Percentiles rank a stretch among this genome's conserved stretches.
Evolutionary conservation across 2,797 vertebrate genomes (phyloP).

Genomic region (Myotis pilosus): DNA sequence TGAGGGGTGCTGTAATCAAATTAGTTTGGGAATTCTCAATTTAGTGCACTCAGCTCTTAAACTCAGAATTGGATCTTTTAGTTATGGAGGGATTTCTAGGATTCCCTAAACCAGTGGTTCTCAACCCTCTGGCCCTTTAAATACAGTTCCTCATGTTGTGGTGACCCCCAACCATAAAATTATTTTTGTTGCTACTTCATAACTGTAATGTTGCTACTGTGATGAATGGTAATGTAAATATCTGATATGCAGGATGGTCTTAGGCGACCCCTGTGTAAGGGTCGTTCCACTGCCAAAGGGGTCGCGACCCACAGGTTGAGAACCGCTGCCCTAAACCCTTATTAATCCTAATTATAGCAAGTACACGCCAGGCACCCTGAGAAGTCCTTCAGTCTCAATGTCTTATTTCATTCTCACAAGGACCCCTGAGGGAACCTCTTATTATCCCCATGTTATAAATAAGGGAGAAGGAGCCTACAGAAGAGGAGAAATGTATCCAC

Average conservation of each 20-base stretch:
- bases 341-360: background rate
- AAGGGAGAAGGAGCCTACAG: background rate
- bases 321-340: background rate
- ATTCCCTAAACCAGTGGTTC: background rate
- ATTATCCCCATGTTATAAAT: background rate
- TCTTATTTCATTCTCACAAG: background rate
- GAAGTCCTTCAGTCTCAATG: background rate
- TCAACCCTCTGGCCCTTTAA: too few relatives aligned
- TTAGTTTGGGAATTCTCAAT: background rate
- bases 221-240: too few relatives aligned
- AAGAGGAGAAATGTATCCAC: background rate
- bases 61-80: background rate
- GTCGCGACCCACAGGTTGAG: too few relatives aligned
- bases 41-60: background rate
- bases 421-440: background rate
- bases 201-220: too few relatives aligned
- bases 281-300: too few relatives aligned
- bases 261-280: too few relatives aligned
- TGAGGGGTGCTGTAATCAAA: background rate
- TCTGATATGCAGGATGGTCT: too few relatives aligned
- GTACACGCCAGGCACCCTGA: background rate
- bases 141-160: too few relatives aligned
- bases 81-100: background rate
- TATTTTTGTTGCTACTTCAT: too few relatives aligned
- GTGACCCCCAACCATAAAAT: too few relatives aligned